Percentiles rank a stretch among this genome's conserved stretches.
Conservation (phyloP, 2,888 invertebrate species). For the Phaedon cochleariae region DNA sequence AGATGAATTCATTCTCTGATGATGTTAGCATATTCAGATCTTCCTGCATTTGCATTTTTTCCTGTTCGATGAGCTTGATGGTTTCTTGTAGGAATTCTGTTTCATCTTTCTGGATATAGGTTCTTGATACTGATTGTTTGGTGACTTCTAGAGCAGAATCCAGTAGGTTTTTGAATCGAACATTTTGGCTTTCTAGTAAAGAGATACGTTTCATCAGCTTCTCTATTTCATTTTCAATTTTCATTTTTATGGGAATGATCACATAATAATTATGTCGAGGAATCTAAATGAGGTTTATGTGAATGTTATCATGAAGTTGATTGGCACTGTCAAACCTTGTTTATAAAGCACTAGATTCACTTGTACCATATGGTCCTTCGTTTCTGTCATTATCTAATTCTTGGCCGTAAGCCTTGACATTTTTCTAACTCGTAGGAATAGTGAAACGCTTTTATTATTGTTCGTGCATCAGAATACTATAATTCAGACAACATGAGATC, state of each 20-base stretch:
- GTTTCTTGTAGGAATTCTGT: conserved; percentile 40
- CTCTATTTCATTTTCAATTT: conserved; percentile 46
- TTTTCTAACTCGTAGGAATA: no score
- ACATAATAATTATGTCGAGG: no score
- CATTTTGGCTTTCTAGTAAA: conserved; percentile 43
- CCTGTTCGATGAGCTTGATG: conserved; percentile 42
- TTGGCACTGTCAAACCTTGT: neutral
- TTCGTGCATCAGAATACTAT: no score
- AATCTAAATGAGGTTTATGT: neutral
- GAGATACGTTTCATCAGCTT: conserved; percentile 40
- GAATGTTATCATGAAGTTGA: neutral
- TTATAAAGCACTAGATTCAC: no score
- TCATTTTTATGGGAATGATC: conserved; percentile 30
- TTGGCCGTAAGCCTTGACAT: no score
- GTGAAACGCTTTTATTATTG: no score
- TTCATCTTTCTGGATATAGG: conserved; percentile 30
- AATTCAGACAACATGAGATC: neutral
- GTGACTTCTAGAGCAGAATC: conserved; percentile 43
- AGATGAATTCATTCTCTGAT: conserved; percentile 24
- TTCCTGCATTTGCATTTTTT: conserved; percentile 39
- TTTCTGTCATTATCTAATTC: no score
- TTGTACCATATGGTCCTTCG: no score
- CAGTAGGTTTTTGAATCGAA: conserved; percentile 41
- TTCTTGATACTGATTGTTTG: conserved; percentile 26
- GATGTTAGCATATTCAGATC: conserved; percentile 34